Evolutionary conservation across 2,797 vertebrate species (phyloP).

Genomic region (Decapterus maruadsi): DNA sequence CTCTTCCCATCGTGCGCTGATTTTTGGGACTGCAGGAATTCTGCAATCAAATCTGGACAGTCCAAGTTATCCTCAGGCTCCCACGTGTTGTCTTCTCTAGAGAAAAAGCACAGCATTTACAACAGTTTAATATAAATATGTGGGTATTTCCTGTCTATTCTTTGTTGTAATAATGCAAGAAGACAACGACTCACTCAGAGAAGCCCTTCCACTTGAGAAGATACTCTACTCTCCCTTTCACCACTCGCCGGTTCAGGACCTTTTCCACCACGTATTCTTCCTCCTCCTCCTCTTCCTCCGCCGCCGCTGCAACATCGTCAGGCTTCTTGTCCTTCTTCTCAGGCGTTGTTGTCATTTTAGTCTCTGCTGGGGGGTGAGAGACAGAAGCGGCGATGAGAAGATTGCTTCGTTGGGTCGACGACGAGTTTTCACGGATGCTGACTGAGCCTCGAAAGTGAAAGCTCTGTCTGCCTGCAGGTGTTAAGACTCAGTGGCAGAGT

Average conservation of each 20-base stretch:
- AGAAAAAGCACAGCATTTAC: background rate
- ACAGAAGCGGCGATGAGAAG: constrained; percentile 13
- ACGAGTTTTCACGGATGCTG: too few species aligned
- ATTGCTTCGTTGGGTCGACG: background rate
- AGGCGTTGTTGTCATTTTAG: constrained; percentile 86
- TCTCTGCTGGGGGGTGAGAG: constrained; percentile 80
- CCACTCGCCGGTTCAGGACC: constrained; percentile 94
- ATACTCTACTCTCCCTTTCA: constrained; percentile 97
- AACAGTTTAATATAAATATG: background rate
- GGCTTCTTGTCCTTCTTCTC: constrained; percentile 98
- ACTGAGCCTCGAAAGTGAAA: constrained; percentile 21
- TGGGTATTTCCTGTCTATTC: fast-evolving
- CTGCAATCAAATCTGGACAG: constrained; percentile 97
- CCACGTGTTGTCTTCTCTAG: constrained; percentile 98
- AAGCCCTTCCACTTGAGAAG: constrained; percentile 99
- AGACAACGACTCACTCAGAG: constrained; percentile 97
- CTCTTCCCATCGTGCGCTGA: constrained; percentile 92
- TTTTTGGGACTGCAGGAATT: constrained; percentile 97
- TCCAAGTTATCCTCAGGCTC: constrained; percentile 98
- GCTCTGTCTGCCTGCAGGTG: constrained; percentile 19
- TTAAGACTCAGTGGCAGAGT: constrained; percentile 6
- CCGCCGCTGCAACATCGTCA: constrained; percentile 83
- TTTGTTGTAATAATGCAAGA: background rate
- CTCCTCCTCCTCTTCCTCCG: constrained; percentile 91
- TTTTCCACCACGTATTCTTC: constrained; percentile 99